Evolutionary conservation across 1,140 invertebrate genomes (phyloP), one percentile per base, ranked within the genome.

Genomic region (Drosophila pallidifrons): DNA sequence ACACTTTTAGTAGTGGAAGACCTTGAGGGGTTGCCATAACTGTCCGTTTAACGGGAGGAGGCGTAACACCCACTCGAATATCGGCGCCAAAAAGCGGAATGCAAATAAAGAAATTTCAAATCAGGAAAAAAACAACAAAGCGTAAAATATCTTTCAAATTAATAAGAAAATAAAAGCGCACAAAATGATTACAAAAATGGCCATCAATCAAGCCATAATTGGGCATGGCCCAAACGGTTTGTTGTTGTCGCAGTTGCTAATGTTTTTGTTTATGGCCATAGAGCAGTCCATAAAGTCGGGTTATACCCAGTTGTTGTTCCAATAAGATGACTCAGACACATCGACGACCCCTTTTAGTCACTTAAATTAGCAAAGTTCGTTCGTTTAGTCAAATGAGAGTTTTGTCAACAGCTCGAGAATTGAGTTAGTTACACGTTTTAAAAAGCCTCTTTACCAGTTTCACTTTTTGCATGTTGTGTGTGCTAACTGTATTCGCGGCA

Each of bases 361-460:
- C 35, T 38, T 38, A 10, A 38, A 38, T 38, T 38, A 38, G 30
- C 30, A 6, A 5, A 46, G 49, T 43, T 30, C n/a, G 45, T 28
- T 16, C 41, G 55, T 47, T 25, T 10, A 25, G 25, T 69, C 6
- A 57, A 15, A 52, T 10, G 38, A 35, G 32, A 47, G 55, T 41
- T 60, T 61, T 72, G 58, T 76, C 74, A 85, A 81, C 61, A 71
- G 25, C 41, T 55, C 1, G 1, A 32, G 4, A 51, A 28, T 51
- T 30, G 15, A 25, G 45, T 35, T 57, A 20, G 28, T 0, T 49
- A 25, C n/a, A 46, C 11, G 49, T 30, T n/a, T 25, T 30, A 51
- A 51, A 51, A 82, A 66, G 64, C 28, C 41, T 58, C 65, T 63
- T 88, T 88, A 88, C 85, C 85, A 88, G 57, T 85, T 88, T 85